Conservation (phyloP, 2,888 invertebrate species). For the Aricia artaxerxes region DNA sequence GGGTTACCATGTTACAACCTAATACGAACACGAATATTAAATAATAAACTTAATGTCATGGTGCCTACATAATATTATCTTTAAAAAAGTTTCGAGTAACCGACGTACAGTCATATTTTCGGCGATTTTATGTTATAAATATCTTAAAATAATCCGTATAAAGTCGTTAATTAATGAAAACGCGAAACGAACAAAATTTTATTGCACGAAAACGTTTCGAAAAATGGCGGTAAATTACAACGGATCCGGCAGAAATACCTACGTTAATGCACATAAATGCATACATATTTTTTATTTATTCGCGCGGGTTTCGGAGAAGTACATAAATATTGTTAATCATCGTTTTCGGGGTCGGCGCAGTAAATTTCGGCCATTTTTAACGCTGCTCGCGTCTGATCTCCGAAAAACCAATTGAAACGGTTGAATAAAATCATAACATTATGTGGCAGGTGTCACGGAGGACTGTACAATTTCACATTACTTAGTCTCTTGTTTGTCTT, state of each 20-base stretch:
- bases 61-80: background rate
- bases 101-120: background rate
- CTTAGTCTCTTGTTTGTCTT: conserved; percentile 60
- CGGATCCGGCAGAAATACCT: conserved; percentile 12
- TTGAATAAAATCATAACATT: conserved; percentile 64
- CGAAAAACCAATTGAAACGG: conserved; percentile 59
- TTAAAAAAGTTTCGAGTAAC: conserved; percentile 16
- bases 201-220: conserved; percentile 33
- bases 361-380: conserved; percentile 57
- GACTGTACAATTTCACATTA: conserved; percentile 63
- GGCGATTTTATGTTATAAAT: conserved; percentile 21
- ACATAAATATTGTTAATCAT: conserved; percentile 67
- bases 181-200: conserved; percentile 14
- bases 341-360: conserved; percentile 37
- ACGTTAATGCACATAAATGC: conserved; percentile 16
- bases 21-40: background rate
- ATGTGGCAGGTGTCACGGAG: conserved; percentile 63
- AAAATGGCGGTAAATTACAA: conserved; percentile 33
- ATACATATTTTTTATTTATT: conserved; percentile 35
- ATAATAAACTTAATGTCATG: background rate
- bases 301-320: conserved; percentile 1
- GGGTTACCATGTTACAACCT: background rate
- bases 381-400: conserved; percentile 70
- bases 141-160: conserved; percentile 23
- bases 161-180: conserved; percentile 27